Base-by-base conservation (phyloP, 2,113 vertebrate species). In the Indicator indicator region DNA sequence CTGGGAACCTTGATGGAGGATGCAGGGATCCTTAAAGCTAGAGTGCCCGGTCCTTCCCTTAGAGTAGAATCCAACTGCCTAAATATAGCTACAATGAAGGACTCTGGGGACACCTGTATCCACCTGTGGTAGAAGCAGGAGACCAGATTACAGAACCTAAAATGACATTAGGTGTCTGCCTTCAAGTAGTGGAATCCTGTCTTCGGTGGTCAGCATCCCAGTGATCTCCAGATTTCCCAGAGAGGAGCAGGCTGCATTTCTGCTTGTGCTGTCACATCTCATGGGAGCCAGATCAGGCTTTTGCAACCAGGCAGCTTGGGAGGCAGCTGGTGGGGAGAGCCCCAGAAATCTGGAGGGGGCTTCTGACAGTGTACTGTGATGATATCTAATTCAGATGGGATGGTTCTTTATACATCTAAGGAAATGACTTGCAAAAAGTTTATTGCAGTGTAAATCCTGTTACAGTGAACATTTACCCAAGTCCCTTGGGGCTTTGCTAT, bases 371-470 rank as follows among this genome's bases (percentile, higher is more conserved):
- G 9, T 7, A 3, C 28, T 0, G 0, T 28, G 50, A 6, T 69
- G 38, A 12, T 24, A 27, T 69, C 58, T 30, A 60, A 11, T 60
- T 78, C 9, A 46, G 59, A 64, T 18, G 32, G 52, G n/a, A 67
- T 5, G 3, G 5, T 54, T 73, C 62, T 71, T 92, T 64, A 21
- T 30, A 33, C 28, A 12, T 64, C 58, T 32, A 54, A 75, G 33
- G 33, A 62, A 78, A 26, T n/a, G 69, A 75, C 62, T 68, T 65
- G 32, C 62, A 48, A 48, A 80, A 88, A 44, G 21, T 75, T 86
- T 77, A 54, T 94, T 94, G 48, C 69, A 40, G 38, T 86, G 48
- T 82, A 90, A 86, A 90, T 70, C 32, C 52, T 56, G 54, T 86
- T 72, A 71, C 69, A 86, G 19, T 11, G 56, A 75, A 36, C 58